Evolutionary conservation across 2,888 invertebrate genomes (phyloP).

Genomic region (Rugalucina vietnamica): DNA sequence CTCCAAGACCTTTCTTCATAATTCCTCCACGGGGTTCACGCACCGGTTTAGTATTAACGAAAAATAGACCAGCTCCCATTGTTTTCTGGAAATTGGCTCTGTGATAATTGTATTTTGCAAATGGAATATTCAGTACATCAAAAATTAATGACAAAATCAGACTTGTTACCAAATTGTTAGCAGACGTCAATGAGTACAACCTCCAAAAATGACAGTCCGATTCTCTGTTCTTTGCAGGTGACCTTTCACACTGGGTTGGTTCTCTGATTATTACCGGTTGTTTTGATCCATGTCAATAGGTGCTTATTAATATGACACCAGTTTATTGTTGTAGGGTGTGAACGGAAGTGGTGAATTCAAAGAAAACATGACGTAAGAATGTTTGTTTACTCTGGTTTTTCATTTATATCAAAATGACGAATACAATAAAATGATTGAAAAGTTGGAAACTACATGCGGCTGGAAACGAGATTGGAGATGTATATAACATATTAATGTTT

Average conservation of each 20-base stretch:
- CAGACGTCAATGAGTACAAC: not conserved
- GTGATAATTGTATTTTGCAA: constrained; percentile 1
- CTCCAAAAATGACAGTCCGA: not conserved
- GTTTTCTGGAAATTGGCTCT: constrained; percentile 10
- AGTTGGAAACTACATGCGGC: too few relatives aligned
- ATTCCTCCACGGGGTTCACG: not conserved
- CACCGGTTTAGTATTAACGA: constrained; percentile 3
- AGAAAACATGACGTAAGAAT: too few relatives aligned
- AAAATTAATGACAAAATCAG: constrained; percentile 8
- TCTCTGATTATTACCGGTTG: constrained; percentile 8
- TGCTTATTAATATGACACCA: constrained; percentile 12
- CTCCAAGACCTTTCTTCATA: not conserved
- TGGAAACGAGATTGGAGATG: too few relatives aligned
- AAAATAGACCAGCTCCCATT: constrained; percentile 1
- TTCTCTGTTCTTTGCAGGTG: constrained; percentile 1
- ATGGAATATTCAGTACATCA: not conserved
- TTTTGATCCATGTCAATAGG: constrained; percentile 5
- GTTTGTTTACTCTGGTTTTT: too few relatives aligned
- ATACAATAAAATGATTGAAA: too few relatives aligned
- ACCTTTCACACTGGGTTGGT: constrained; percentile 11
- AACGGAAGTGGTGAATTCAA: too few relatives aligned
- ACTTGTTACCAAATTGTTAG: not conserved
- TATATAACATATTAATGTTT: too few relatives aligned
- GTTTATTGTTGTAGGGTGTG: not conserved
- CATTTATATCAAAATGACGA: too few relatives aligned